Conservation (phyloP, 2,888 invertebrate genomes). For the Xestia xanthographa region DNA sequence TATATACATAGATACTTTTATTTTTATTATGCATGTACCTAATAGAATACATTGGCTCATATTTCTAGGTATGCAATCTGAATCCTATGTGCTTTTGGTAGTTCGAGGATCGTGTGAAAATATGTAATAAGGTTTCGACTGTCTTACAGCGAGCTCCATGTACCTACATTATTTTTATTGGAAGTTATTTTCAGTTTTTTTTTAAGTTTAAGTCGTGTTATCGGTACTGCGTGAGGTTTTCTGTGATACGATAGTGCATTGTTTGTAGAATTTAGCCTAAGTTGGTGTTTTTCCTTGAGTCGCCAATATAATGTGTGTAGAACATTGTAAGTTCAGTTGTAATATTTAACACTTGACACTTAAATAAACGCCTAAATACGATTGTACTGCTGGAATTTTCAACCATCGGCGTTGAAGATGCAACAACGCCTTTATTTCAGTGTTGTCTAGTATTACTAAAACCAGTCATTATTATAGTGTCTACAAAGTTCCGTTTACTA, state of each 20-base stretch:
- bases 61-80: conserved; percentile 9
- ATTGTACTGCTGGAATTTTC: neutral
- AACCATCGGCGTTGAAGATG: neutral
- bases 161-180: neutral
- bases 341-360: neutral
- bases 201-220: neutral
- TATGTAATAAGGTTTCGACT: neutral
- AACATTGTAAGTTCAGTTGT: neutral
- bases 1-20: too few relatives aligned
- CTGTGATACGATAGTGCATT: conserved; percentile 1
- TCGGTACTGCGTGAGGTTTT: neutral
- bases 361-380: neutral
- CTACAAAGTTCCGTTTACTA: neutral
- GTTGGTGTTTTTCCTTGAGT: conserved; percentile 6
- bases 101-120: neutral
- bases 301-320: too few relatives aligned
- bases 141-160: neutral
- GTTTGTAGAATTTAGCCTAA: neutral
- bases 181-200: neutral
- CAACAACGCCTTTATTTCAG: neutral
- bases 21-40: neutral
- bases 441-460: neutral
- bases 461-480: too few relatives aligned
- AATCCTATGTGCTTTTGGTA: conserved; percentile 21
- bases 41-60: conserved; percentile 1